Base-by-base conservation (phyloP, 2,888 invertebrate genomes). In the Coecobrya sp. region DNA sequence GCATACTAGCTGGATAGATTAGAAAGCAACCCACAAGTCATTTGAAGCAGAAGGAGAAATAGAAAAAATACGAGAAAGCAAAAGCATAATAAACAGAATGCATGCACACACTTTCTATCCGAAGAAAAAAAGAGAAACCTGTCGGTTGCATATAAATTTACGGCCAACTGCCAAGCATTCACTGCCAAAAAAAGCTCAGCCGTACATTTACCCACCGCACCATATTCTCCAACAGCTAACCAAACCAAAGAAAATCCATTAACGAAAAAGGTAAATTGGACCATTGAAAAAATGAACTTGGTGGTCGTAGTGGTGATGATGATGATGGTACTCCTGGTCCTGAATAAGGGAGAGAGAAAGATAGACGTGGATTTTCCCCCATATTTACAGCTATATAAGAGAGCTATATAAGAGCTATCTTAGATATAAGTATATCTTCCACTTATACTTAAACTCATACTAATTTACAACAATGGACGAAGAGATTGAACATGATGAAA, bases 111-210 rank as follows among this genome's bases (percentile, higher is more conserved):
- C 30, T 13, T 68, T 68, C 81, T 42, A 42, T 86, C 25, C 11
- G 65, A n/a, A 36, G 42, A 73, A 5, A 76, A 49, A 30, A 76
- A 49, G 49, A 79, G 91, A 91, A 86, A 81, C 91, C 91, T 91
- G 91, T 91, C 91, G 86, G 86, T 91, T 91, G 65, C 81, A 68
- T 91, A 86, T 85, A 62, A 81, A 91, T 91, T 91, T 86, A 91
- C 86, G 59, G 36, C 59, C 59, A 91, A 73, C 79, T 91, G 52
- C 27, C 59, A 91, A 45, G 36, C 86, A 81, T 91, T 81, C 90
- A 79, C 55, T 91, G 91, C 86, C 91, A 86, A 84, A 65, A 82
- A 87, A 27, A 30, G 55, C 86, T 87, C 76, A 55, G 76, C 13
- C 25, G 76, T 82, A 82, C 55, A 82, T 59, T 82, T 82, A 36